Conservation (phyloP, 1,140 invertebrate species). For the Macrobrachium rosenbergii region DNA sequence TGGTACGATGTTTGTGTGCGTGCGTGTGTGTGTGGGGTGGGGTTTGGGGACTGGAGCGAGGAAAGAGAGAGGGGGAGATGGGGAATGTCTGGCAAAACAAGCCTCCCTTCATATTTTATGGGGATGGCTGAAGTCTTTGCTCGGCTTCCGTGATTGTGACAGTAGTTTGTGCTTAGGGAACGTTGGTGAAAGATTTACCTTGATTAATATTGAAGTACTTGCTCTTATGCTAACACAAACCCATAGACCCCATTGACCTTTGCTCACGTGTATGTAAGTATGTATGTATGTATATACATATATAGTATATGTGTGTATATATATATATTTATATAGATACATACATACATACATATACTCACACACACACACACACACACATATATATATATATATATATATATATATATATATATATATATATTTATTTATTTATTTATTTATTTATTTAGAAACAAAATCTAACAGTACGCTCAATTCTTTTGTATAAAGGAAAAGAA, state of each 20-base stretch:
- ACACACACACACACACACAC: conserved; percentile 44
- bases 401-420: conserved; percentile 31
- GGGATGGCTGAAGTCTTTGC: too few relatives aligned
- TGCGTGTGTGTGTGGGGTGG: background rate
- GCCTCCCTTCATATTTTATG: too few relatives aligned
- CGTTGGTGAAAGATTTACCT: too few relatives aligned
- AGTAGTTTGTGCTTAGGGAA: background rate
- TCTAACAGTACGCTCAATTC: too few relatives aligned
- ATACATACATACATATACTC: background rate
- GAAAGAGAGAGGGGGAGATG: background rate
- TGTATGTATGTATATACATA: conserved; percentile 10
- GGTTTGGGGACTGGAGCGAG: background rate
- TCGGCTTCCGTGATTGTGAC: too few relatives aligned
- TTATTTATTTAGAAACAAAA: too few relatives aligned
- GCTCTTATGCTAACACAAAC: too few relatives aligned
- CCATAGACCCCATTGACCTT: too few relatives aligned
- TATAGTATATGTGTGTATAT: background rate
- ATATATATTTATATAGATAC: background rate
- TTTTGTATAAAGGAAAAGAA: too few relatives aligned
- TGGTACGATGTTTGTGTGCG: background rate
- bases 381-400: conserved; percentile 29
- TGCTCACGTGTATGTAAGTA: conserved; percentile 3
- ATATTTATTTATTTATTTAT: too few relatives aligned
- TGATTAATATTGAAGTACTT: too few relatives aligned
- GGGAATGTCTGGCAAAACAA: background rate